Evolutionary conservation across 1,140 invertebrate species (phyloP), one percentile per base, ranked within the genome.

Genomic region (Oscheius sp.): DNA sequence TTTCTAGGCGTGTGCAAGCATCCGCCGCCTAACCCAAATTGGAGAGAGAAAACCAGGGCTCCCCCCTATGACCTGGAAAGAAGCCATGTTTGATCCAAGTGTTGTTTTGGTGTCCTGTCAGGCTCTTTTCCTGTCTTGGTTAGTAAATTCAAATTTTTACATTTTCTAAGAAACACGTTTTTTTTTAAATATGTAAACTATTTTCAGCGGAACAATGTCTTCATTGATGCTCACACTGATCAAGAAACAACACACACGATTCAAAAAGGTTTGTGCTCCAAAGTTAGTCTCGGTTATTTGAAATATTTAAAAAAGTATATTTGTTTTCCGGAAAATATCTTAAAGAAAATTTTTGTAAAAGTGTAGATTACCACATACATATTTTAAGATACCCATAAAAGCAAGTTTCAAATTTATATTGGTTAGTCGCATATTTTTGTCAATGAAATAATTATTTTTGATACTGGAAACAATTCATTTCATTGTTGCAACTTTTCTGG

Each of bases 241-340:
- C 7, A 55, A 55, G 49, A 55, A 55, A 23, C 49, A 55, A 23
- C 28, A 20, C 28, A 26, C 15, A 23, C 49, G 49, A 7, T 55
- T 55, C 49, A 7, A 26, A 55, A 55, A 55, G 49, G 49, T 55
- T n/a, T n/a, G n/a, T n/a, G n/a, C n/a, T n/a, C n/a, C n/a, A n/a
- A n/a, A n/a, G n/a, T n/a, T n/a, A n/a, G n/a, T n/a, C n/a, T n/a
- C n/a, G n/a, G n/a, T n/a, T n/a, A n/a, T n/a, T n/a, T n/a, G n/a
- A n/a, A n/a, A n/a, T n/a, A n/a, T n/a, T n/a, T n/a, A n/a, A n/a
- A n/a, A n/a, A n/a, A n/a, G n/a, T n/a, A n/a, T 10, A 42, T 42
- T 42, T 42, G 10, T 42, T 55, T 55, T 7, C 15, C 15, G 28
- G 49, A 55, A 55, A 55, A 55, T 4, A 55, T 7, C 7, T 55